phyloP scores from a whole-genome alignment of 2,888 invertebrate species.

The Torymus auratus region DNA sequence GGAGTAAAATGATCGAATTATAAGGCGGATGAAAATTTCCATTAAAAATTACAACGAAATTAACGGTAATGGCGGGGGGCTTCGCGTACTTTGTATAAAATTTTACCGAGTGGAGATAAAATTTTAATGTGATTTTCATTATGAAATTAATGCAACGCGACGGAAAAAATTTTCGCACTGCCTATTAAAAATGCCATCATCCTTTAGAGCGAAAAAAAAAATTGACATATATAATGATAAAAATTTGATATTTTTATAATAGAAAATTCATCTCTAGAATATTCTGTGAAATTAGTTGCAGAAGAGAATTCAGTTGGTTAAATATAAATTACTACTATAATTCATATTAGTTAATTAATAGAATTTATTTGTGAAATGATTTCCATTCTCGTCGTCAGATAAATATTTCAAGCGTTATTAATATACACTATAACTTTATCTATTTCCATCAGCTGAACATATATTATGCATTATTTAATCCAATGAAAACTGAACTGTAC shows the following conservation, averaged over 20 bases:
- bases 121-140: constrained; percentile 20
- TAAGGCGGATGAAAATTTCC: constrained; percentile 14
- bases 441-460: not conserved
- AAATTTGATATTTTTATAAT: too few species aligned
- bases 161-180: constrained; percentile 9
- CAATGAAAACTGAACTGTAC: too few species aligned
- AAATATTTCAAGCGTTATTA: too few species aligned
- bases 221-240: too few species aligned
- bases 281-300: too few species aligned
- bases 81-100: constrained; percentile 35
- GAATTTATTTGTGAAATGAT: too few species aligned
- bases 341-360: too few species aligned
- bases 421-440: not conserved
- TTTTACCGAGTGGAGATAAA: constrained; percentile 33
- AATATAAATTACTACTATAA: too few species aligned
- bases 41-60: constrained; percentile 32
- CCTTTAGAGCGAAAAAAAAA: not conserved
- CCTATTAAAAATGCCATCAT: not conserved
- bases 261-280: too few species aligned
- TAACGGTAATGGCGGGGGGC: constrained; percentile 22
- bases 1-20: not conserved
- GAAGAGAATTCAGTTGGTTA: too few species aligned
- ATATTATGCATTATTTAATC: not conserved
- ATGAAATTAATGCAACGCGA: constrained; percentile 17
- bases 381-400: too few species aligned